These are phyloP conservation scores for Crotalus helleri DNA, from an alignment of 2,113 vertebrate genomes.

Conservation along the genomic window DNA sequence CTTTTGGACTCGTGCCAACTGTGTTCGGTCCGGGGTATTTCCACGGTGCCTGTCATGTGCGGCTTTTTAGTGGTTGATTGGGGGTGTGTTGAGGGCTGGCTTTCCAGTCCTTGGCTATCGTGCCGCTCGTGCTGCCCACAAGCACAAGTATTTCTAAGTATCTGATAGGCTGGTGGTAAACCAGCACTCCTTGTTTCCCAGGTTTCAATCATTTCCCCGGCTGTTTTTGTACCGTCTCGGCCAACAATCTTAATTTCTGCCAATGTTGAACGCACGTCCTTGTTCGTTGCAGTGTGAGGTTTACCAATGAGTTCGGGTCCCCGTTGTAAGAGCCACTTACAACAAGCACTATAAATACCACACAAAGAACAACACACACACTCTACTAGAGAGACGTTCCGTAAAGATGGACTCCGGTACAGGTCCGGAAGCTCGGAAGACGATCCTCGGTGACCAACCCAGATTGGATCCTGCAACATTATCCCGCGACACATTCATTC, in stretches of 20 bases:
- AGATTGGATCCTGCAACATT: too few species aligned
- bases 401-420: fast-evolving
- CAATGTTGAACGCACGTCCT: neutral
- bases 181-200: neutral
- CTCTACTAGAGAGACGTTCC: too few species aligned
- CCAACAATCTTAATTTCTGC: neutral
- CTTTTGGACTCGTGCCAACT: fast-evolving
- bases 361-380: too few species aligned
- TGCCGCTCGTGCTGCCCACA: neutral
- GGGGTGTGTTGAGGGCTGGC: too few species aligned
- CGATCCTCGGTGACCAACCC: too few species aligned
- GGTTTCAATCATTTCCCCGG: neutral
- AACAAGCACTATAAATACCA: too few species aligned
- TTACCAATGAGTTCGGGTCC: too few species aligned
- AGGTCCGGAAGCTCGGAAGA: too few species aligned
- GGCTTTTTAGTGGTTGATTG: neutral
- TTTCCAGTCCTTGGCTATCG: neutral
- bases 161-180: neutral
- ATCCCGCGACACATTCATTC: too few species aligned
- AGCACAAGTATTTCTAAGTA: neutral
- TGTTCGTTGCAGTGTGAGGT: too few species aligned
- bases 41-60: neutral
- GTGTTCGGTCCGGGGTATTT: fast-evolving
- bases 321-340: too few species aligned
- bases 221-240: neutral